Base-by-base conservation (phyloP, 2,888 invertebrate genomes). In the Xanthorhoe designata region DNA sequence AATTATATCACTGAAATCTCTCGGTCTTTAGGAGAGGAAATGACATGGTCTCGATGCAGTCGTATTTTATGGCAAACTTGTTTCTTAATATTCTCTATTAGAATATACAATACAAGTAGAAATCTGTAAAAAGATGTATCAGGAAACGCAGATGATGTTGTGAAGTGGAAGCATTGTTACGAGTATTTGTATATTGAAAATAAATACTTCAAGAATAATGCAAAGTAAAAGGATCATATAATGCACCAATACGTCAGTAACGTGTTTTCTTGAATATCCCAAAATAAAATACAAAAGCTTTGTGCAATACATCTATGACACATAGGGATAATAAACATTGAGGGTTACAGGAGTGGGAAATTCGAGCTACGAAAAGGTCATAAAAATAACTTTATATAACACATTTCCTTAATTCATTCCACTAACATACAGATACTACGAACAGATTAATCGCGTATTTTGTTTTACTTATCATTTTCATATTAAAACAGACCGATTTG, bases 291-390 rank as follows among this genome's bases (percentile, higher is more conserved):
- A 65, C 61, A 61, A 58, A 68, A 68, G 68, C 68, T 61, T 42
- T 67, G 61, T 68, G 64, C 68, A 64, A 66, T 64, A 67, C 68
- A 68, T 68, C 62, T 65, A 65, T 65, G 65, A 61, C 65, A 65
- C 61, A 49, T 53, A 64, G 53, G 68, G 64, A 63, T 63, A 64
- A 64, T 68, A 68, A 61, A 64, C 60, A 68, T 60, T 65, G 64
- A 68, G 57, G 64, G 64, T 64, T 58, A 64, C 61, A 61, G 60
- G 67, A 52, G 24, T 58, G 57, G 68, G 64, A 64, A 61, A 35
- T 57, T 64, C 63, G 60, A 68, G 68, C 68, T 68, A 68, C 68
- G 64, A 68, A 64, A 65, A 61, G 60, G 60, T 64, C 53, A 68
- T 68, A 64, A 64, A 56, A 63, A 59, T 64, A 54, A 64, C 19